Evolutionary conservation across 2,797 vertebrate genomes (phyloP).

Genomic region (Enteromius anoplus): DNA sequence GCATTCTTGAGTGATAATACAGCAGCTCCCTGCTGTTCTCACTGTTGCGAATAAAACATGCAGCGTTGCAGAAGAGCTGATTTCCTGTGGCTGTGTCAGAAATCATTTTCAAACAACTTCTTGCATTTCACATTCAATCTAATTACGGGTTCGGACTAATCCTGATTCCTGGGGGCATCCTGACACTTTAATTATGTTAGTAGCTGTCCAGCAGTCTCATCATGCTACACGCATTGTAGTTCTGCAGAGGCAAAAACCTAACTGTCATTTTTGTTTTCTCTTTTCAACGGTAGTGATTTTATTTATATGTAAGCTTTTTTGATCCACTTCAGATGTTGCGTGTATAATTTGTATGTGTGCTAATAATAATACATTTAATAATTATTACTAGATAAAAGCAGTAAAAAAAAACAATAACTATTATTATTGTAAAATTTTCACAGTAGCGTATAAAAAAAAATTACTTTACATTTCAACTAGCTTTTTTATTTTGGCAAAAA

Average conservation of each 20-base stretch:
- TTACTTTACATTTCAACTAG: not conserved
- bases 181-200: not conserved
- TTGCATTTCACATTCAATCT: not conserved
- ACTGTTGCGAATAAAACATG: not conserved
- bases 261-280: not conserved
- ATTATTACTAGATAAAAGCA: not conserved
- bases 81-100: not conserved
- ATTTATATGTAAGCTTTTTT: too few relatives aligned
- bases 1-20: too few relatives aligned
- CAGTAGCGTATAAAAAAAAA: not conserved
- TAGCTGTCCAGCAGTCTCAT: not conserved
- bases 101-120: not conserved
- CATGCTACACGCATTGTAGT: not conserved
- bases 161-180: not conserved
- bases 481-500: not conserved
- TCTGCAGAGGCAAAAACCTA: not conserved
- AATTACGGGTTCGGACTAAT: not conserved
- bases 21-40: conserved; percentile 3
- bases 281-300: too few relatives aligned
- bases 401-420: not conserved
- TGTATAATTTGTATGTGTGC: too few relatives aligned
- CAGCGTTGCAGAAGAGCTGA: not conserved
- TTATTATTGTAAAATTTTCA: not conserved
- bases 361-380: not conserved
- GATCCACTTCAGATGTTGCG: too few relatives aligned